Percentiles rank a stretch among this genome's conserved stretches.
These are phyloP conservation scores for Kryphioiulus occultus DNA, from an alignment of 2,888 invertebrate species.

Conservation along the genomic window DNA sequence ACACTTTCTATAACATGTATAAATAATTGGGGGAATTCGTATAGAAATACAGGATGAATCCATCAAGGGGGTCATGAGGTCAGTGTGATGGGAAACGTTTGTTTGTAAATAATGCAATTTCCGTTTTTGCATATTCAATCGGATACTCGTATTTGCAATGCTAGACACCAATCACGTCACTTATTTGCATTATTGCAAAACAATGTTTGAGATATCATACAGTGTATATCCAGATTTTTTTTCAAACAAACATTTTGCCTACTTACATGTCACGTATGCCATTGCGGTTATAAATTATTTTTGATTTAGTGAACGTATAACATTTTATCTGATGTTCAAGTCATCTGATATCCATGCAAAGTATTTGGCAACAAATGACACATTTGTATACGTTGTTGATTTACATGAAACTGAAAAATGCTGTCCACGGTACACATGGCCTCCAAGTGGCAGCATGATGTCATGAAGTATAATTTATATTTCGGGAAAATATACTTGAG, in stretches of 20 bases:
- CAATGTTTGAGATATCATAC: not conserved
- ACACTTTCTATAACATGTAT: not conserved
- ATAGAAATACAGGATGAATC: not conserved
- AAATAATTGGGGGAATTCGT: not conserved
- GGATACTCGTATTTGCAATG: not conserved
- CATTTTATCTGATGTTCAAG: too few species aligned
- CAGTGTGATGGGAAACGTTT: not conserved
- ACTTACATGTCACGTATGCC: too few species aligned
- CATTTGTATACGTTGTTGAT: not conserved
- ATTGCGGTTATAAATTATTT: too few species aligned
- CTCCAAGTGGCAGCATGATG: not conserved
- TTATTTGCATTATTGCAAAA: not conserved
- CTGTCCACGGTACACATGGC: not conserved
- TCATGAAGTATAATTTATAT: not conserved
- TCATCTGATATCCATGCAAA: too few species aligned
- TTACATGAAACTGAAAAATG: not conserved
- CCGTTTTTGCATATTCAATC: conserved; percentile 13
- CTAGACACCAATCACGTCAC: not conserved
- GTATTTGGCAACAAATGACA: not conserved
- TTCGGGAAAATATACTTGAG: not conserved
- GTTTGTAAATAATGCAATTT: not conserved
- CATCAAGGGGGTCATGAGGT: not conserved
- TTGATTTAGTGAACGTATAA: too few species aligned
- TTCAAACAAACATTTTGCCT: not conserved
- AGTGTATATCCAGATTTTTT: not conserved